Evolutionary conservation across 2,797 vertebrate species (phyloP).

Genomic region (Melopsittacus undulatus): DNA sequence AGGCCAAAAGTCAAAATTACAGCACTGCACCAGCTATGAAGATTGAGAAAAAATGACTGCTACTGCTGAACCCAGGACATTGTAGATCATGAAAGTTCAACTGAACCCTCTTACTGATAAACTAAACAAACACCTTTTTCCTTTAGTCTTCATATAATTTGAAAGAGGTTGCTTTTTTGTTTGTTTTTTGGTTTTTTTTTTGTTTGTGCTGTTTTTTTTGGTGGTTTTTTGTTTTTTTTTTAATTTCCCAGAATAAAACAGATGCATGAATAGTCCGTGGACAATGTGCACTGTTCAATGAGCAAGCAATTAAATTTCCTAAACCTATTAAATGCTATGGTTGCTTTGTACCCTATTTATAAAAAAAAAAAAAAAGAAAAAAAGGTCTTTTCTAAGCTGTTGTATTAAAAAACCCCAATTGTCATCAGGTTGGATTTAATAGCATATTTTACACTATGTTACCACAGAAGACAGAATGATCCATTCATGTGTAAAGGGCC

Average conservation of each 20-base stretch:
- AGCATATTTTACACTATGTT: not conserved
- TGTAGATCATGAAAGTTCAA: not conserved
- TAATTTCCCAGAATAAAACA: not conserved
- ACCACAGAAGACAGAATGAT: not conserved
- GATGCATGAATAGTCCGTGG: not conserved
- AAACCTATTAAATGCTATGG: not conserved
- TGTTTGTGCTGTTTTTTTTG: not conserved
- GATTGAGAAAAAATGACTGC: too few relatives aligned
- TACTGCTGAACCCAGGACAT: too few relatives aligned
- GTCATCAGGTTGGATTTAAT: not conserved
- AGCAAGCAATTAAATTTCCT: not conserved
- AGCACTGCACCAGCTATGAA: too few relatives aligned
- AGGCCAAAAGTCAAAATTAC: too few relatives aligned
- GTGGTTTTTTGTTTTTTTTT: not conserved
- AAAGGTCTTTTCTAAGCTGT: not conserved
- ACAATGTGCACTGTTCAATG: not conserved
- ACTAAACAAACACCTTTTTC: not conserved
- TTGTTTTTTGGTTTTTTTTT: accelerated
- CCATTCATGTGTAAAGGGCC: not conserved
- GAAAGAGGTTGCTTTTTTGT: not conserved
- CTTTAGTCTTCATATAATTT: not conserved
- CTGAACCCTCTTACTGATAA: not conserved
- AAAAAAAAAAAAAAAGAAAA: not conserved
- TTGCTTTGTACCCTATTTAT: not conserved
- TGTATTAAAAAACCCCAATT: not conserved